These are phyloP conservation scores for Eudyptes chrysolophus DNA, from an alignment of 2,113 vertebrate genomes.

Conservation along the genomic window DNA sequence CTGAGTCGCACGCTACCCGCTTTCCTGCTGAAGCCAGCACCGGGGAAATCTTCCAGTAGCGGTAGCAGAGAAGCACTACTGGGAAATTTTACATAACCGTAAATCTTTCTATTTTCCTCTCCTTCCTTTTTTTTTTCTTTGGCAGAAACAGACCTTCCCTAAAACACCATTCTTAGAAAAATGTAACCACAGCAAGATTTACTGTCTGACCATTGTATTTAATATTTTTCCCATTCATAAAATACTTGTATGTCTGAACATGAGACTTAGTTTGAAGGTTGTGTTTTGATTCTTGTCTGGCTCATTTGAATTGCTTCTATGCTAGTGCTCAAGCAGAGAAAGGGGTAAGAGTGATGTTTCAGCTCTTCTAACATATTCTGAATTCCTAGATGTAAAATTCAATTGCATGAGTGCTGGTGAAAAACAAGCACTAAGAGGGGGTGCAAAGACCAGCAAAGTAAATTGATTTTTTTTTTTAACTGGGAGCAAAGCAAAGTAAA, in stretches of 20 bases:
- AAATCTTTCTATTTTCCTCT: neutral
- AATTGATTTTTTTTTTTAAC: neutral
- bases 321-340: neutral
- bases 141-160: neutral
- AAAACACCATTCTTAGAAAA: conserved; percentile 18
- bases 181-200: conserved; percentile 26
- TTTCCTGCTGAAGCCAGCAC: neutral
- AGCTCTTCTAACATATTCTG: neutral
- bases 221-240: conserved; percentile 38
- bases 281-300: conserved; percentile 30
- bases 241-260: conserved; percentile 28
- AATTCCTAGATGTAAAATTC: neutral
- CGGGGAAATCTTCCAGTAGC: neutral
- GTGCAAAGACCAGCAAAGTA: neutral
- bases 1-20: fast-evolving
- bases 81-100: neutral
- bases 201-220: neutral
- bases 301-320: neutral
- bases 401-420: neutral
- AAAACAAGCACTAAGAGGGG: neutral
- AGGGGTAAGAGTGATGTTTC: neutral
- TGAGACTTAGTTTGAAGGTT: neutral
- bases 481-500: neutral
- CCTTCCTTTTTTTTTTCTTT: neutral
- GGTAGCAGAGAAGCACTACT: neutral